Base-by-base conservation (phyloP, 2,113 vertebrate species). In the Dendropsophus ebraccatus region DNA sequence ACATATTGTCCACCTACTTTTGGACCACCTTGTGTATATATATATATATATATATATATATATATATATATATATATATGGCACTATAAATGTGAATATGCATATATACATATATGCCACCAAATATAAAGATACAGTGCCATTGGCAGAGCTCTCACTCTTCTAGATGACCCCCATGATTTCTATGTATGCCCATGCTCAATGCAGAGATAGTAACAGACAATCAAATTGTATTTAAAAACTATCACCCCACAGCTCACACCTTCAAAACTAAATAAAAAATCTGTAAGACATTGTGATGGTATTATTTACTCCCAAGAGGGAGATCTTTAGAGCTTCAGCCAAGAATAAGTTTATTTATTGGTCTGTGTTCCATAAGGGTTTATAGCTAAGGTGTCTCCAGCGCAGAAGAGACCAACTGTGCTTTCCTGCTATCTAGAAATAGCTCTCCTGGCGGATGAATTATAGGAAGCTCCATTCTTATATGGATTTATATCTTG, bases 401-500 rank as follows among this genome's bases (percentile, higher is more conserved):
- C 76, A 23, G 21, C 35, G 12, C 50, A 56, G 62, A 67, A 67
- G 14, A 35, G 30, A 79, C 49, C 50, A 79, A 60, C 47, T 56
- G 52, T 52, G 41, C 50, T 58, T 58, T 11, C 9, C 62, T 67
- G 62, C 54, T 79, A 79, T 79, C 76, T 79, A 58, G 30, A 79
- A 79, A 79, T 77, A 50, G 21, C 50, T 35, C 30, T 79, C 50
- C 50, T 13, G 19, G 52, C 21, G 60, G 52, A 79, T 56, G 52
- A 60, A 47, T 79, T 56, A 79, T 56, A 23, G 54, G 17, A 19
- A 58, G 32, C 35, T 56, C 52, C 52, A 37, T 79, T 79, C 54
- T 56, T 56, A 32, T 79, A 56, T 79, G 76, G 76, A 79, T 79
- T 56, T 75, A 75, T 79, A 56, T 23, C 50, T 77, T 77, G 75